Evolutionary conservation across 2,113 vertebrate genomes (phyloP).

Genomic region (Vombatus ursinus): DNA sequence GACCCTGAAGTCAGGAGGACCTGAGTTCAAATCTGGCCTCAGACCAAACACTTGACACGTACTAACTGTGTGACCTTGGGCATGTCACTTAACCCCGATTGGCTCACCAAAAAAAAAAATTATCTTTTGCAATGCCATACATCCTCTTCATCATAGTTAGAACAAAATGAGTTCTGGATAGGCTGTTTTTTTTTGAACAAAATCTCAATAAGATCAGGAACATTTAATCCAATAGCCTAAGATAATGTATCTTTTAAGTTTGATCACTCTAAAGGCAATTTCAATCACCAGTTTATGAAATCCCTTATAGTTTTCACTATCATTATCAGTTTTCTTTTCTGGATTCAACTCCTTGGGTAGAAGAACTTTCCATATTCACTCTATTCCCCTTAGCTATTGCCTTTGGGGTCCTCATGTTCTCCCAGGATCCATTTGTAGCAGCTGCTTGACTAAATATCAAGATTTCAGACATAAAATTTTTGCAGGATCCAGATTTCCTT

Average conservation of each 20-base stretch:
- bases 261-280: slow-evolving; percentile 82
- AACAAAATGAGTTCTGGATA: slow-evolving; percentile 86
- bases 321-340: slow-evolving; percentile 85
- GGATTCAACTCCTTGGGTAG: slow-evolving; percentile 89
- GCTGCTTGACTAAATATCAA: background rate
- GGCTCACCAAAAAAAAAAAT: no score
- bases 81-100: no score
- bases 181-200: slow-evolving; percentile 84
- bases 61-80: no score
- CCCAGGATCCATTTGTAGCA: background rate
- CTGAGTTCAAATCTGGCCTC: no score
- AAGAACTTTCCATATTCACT: slow-evolving; percentile 86
- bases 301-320: slow-evolving; percentile 66
- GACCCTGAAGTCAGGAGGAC: no score
- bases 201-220: slow-evolving; percentile 89
- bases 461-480: slow-evolving; percentile 2
- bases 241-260: slow-evolving; percentile 90
- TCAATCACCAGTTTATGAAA: no score
- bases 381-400: slow-evolving; percentile 88
- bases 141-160: slow-evolving; percentile 90
- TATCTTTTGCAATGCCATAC: background rate
- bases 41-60: no score
- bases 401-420: slow-evolving; percentile 30
- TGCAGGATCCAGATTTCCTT: background rate
- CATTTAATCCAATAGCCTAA: slow-evolving; percentile 91